Percentiles rank a stretch among this genome's conserved stretches.
phyloP scores from a whole-genome alignment of 2,888 invertebrate genomes.

The Dicyrtomina minuta region DNA sequence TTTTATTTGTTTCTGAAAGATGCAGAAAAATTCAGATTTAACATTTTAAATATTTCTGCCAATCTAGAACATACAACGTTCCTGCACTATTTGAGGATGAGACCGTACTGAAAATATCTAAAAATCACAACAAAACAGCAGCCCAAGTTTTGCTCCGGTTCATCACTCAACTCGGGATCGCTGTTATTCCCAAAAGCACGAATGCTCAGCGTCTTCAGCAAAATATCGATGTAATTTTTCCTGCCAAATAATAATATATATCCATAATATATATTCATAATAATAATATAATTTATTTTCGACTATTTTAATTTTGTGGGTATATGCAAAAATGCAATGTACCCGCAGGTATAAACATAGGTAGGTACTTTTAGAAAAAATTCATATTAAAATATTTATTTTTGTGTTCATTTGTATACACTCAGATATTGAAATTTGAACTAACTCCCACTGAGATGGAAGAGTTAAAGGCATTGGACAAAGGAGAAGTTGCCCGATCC shows the following conservation, averaged over 20 bases:
- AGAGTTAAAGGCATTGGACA: slow-evolving; percentile 65
- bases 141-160: slow-evolving; percentile 76
- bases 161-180: slow-evolving; percentile 70
- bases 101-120: slow-evolving; percentile 56
- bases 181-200: slow-evolving; percentile 82
- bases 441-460: slow-evolving; percentile 66
- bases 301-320: no score
- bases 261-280: neutral
- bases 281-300: no score
- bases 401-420: no score
- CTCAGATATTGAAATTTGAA: slow-evolving; percentile 68
- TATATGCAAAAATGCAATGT: no score
- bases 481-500: slow-evolving; percentile 66
- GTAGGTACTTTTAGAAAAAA: neutral
- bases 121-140: slow-evolving; percentile 66
- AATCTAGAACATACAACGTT: slow-evolving; percentile 3
- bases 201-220: slow-evolving; percentile 70
- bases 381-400: neutral
- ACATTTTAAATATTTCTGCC: no score
- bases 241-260: neutral
- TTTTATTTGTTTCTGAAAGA: no score
- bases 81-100: slow-evolving; percentile 54
- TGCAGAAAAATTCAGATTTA: no score
- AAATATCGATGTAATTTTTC: slow-evolving; percentile 67
- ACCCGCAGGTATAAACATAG: no score